phyloP scores from a whole-genome alignment of 2,113 vertebrate species.

The Nicator chloris region DNA sequence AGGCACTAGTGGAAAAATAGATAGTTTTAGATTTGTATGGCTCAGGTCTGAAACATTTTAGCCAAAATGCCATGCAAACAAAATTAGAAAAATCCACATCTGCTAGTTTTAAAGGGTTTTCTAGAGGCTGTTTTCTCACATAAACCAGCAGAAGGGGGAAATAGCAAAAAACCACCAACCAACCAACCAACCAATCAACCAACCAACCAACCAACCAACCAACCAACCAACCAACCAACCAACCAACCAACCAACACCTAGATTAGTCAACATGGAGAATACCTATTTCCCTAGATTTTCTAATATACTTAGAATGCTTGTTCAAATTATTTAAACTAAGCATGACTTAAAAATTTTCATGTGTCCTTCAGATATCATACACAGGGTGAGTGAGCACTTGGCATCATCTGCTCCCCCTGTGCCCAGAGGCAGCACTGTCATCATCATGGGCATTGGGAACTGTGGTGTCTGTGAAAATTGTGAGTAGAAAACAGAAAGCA shows the following conservation, averaged over 20 bases:
- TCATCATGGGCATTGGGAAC: accelerated
- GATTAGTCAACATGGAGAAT: neutral
- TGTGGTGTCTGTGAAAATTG: neutral
- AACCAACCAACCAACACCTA: neutral
- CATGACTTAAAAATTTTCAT: neutral
- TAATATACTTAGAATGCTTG: neutral
- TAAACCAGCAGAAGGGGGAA: neutral
- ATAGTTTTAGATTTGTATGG: neutral
- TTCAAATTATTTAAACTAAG: neutral
- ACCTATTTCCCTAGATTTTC: neutral
- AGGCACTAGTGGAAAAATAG: neutral
- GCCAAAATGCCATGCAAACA: neutral
- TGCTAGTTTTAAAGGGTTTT: neutral
- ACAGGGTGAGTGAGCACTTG: neutral
- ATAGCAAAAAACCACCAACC: neutral
- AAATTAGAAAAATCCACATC: neutral
- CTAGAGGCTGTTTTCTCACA: neutral
- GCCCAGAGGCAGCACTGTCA: neutral
- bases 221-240: neutral
- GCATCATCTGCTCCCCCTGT: accelerated
- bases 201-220: neutral
- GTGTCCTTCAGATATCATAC: neutral
- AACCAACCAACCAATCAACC: accelerated
- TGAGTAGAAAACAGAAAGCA: neutral
- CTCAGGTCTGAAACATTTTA: neutral